Evolutionary conservation across 2,888 invertebrate genomes (phyloP), one percentile per base, ranked within the genome.

Genomic region (Meteorus cinctellus): DNA sequence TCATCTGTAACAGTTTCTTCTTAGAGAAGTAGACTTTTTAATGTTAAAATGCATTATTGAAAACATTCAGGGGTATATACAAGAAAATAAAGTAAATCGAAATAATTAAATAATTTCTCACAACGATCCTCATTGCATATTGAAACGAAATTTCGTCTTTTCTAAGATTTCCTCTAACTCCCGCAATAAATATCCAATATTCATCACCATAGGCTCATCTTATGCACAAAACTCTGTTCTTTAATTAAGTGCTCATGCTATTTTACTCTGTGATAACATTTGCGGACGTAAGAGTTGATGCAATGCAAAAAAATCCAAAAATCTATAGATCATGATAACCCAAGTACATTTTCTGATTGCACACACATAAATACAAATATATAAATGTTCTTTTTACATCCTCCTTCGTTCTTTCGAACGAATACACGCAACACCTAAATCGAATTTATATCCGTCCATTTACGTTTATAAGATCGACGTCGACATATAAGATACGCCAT

Each of bases 391-490:
- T 10, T 55, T 19, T 19, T 55, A 6, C 55, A 55, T 29, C 14
- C 5, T 4, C 60, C 1, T 12, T 10, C 34, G 16, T 65, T 34
- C 34, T 34, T 34, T 6, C 34, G 41, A 41, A 41, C 41, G n/a
- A 27, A 59, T 12, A 51, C 55, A 34, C 24, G 29, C 34, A 51
- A 70, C 41, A 36, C 41, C 16, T 5, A 48, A 67, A 67, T 59
- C 60, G 60, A 72, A 75, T 72, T 67, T 75, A 72, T 75, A 72
- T 75, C 70, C 63, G 66, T 48, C 67, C 75, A 75, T 71, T 66
- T 71, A 31, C 67, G 66, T 72, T 67, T 68, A 72, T 72, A 45
- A 72, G 60, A 76, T 76, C 55, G 65, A 72, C 51, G 51, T 68
- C 6, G 51, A 27, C 51, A 19, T 65, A 67, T 67, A 55, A 66